Evolutionary conservation across 2,888 invertebrate species (phyloP).

Genomic region (Brassicogethes aeneus): DNA sequence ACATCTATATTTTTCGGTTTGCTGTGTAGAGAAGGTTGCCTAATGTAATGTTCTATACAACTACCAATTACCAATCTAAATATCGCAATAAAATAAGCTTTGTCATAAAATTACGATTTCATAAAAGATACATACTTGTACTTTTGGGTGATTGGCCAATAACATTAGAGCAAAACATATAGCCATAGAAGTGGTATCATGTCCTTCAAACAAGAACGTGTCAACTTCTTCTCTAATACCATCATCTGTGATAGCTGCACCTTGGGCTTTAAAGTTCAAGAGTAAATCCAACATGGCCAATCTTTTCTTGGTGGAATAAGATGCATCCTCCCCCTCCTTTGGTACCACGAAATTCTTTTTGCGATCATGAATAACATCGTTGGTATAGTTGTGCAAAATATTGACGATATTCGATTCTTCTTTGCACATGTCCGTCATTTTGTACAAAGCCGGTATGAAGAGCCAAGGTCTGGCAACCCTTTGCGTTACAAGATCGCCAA

Average conservation of each 20-base stretch:
- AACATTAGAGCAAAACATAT: constrained; percentile 20
- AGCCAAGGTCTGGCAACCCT: background rate
- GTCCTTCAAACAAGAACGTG: constrained; percentile 55
- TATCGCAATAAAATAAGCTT: background rate
- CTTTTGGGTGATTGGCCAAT: constrained; percentile 34
- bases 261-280: constrained; percentile 42
- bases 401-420: background rate
- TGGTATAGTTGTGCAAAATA: constrained; percentile 9
- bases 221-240: constrained; percentile 53
- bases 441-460: constrained; percentile 1
- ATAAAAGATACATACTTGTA: constrained; percentile 35
- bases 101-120: background rate
- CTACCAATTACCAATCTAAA: no score
- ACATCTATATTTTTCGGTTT: no score
- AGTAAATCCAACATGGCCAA: constrained; percentile 50
- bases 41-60: no score
- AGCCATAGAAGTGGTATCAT: constrained; percentile 52
- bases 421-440: constrained; percentile 4
- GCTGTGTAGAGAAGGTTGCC: no score
- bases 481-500: background rate
- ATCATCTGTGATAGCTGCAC: constrained; percentile 39
- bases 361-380: constrained; percentile 2
- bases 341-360: constrained; percentile 1
- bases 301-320: constrained; percentile 21
- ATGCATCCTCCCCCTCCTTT: constrained; percentile 35